Percentiles rank a stretch among this genome's conserved stretches.
phyloP scores from a whole-genome alignment of 2,888 invertebrate species.

The Pseudococcus viburni region DNA sequence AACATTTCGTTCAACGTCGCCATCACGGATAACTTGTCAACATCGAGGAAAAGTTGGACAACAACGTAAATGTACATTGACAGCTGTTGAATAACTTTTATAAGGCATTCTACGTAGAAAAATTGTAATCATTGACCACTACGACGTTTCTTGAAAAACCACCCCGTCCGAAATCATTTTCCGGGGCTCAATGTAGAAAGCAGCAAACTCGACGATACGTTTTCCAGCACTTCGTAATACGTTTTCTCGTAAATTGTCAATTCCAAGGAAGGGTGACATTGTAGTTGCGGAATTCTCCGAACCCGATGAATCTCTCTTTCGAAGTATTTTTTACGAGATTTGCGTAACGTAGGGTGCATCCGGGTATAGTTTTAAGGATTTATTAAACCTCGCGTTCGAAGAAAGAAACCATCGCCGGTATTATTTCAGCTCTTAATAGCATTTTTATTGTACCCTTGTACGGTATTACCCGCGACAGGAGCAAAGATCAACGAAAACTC shows the following conservation, averaged over 20 bases:
- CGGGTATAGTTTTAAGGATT: not conserved
- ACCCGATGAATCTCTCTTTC: not conserved
- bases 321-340: constrained; percentile 4
- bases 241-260: not conserved
- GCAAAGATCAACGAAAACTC: not conserved
- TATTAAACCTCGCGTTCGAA: not conserved
- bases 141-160: not conserved
- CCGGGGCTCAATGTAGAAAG: not conserved
- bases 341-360: not conserved
- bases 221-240: too few relatives aligned
- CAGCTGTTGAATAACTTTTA: not conserved
- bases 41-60: not conserved
- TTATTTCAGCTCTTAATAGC: not conserved
- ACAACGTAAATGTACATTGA: not conserved
- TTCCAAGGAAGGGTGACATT: not conserved
- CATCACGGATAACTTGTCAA: not conserved
- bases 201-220: not conserved
- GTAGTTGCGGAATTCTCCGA: not conserved
- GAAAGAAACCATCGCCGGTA: not conserved
- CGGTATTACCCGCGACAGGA: not conserved
- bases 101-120: not conserved
- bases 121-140: constrained; percentile 5
- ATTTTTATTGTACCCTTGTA: not conserved
- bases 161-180: not conserved
- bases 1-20: not conserved